Evolutionary conservation across 2,797 vertebrate species (phyloP), one percentile per base, ranked within the genome.

Genomic region (Labroides dimidiatus): DNA sequence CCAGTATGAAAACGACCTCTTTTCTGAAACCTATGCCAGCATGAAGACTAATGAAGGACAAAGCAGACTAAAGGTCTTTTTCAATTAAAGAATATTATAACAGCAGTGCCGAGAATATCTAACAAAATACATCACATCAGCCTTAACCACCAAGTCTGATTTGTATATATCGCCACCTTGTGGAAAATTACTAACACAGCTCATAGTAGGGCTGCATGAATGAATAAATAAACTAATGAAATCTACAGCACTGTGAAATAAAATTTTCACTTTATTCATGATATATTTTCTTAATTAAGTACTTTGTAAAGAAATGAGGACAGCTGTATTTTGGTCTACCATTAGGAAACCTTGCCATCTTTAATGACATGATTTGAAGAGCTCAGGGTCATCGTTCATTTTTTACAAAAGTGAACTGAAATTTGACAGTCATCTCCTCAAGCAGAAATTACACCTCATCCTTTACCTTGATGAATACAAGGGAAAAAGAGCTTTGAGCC

Each of bases 91-190:
- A 17, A 30, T 6, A 4, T 55, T 41, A 16, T 68, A 23, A 45
- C 17, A 37, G 27, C 44, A 19, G 4, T 54, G n/a, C 30, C 8
- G 30, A 21, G 15, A n/a, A 16, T 16, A 43, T 44, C 49, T 23
- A 41, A 56, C 17, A 10, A 13, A 45, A 20, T 19, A 27, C 23
- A 44, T 27, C 37, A 16, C 12, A 6, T 9, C 23, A 12, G 7
- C 4, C 6, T 51, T 59, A 41, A 58, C 5, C 10, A 16, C 42
- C 6, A 39, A 43, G 43, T 47, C 54, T 80, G 21, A 61, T 80
- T 77, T 70, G 86, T 61, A 71, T 75, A n/a, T 69, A 71, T 36
- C 84, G 83, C 85, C 88, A 87, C 77, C 88, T 72, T 66, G 75
- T 90, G 90, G 88, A 74, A 52, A 67, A 48, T 6, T 14, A 1